A percentile compares a stretch with the other conserved stretches of the same genome.
phyloP scores from a whole-genome alignment of 2,888 invertebrate genomes.

The Tineola bisselliella region DNA sequence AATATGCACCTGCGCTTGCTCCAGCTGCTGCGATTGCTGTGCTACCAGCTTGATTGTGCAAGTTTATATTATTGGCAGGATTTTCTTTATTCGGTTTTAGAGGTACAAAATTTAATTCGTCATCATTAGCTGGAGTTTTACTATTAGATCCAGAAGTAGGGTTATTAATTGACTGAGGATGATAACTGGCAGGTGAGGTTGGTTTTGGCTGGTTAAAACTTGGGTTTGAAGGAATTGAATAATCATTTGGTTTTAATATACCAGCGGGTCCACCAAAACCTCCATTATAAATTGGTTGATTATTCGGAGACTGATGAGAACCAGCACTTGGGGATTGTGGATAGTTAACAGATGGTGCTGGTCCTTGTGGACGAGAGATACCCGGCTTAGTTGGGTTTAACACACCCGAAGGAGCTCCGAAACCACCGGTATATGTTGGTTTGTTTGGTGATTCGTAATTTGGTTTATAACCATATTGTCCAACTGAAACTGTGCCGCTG shows the following conservation, averaged over 20 bases:
- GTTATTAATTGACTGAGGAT: not conserved
- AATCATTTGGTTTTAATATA: slow-evolving; percentile 37
- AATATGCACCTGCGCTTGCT: slow-evolving; percentile 37
- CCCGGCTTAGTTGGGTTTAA: slow-evolving; percentile 33
- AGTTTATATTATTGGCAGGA: not conserved
- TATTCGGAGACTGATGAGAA: slow-evolving; percentile 15
- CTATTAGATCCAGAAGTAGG: not conserved
- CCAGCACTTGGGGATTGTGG: not conserved
- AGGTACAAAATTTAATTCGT: slow-evolving; percentile 5
- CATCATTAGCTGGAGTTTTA: not conserved
- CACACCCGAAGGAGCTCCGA: slow-evolving; percentile 35
- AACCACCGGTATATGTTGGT: slow-evolving; percentile 31
- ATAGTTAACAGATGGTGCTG: slow-evolving; percentile 18
- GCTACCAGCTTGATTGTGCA: not conserved
- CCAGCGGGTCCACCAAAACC: slow-evolving; percentile 37
- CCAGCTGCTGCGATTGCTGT: slow-evolving; percentile 26
- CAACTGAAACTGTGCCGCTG: not conserved
- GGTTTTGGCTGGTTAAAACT: slow-evolving; percentile 15
- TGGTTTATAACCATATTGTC: slow-evolving; percentile 13
- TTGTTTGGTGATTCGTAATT: slow-evolving; percentile 20
- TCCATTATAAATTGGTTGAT: slow-evolving; percentile 27
- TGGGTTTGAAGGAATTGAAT: slow-evolving; percentile 21
- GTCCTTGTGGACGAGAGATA: slow-evolving; percentile 20
- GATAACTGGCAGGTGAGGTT: not conserved
- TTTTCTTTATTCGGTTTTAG: slow-evolving; percentile 4